These are phyloP conservation scores for Eristalinus aeneus DNA, from an alignment of 2,888 invertebrate genomes.

Conservation along the genomic window DNA sequence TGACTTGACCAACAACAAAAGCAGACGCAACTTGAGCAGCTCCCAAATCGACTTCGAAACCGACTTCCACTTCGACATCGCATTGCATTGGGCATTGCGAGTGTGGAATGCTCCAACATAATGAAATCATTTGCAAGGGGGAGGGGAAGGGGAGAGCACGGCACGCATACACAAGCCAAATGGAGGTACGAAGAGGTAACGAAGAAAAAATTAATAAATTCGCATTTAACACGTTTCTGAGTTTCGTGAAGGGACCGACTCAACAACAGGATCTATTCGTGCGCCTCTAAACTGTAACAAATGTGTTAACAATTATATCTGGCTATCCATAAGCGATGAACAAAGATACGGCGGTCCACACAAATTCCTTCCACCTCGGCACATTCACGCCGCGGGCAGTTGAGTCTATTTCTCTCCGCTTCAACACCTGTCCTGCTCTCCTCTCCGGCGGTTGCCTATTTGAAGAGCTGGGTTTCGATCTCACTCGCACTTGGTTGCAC, in stretches of 20 bases:
- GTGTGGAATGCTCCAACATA: constrained; percentile 1
- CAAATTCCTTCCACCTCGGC: constrained; percentile 4
- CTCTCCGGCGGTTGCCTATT: neutral
- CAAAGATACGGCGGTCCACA: constrained; percentile 23
- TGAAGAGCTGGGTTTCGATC: neutral
- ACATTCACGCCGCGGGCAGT: neutral
- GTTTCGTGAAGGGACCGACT: neutral
- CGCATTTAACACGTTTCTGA: neutral
- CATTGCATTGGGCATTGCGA: neutral
- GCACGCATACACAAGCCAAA: neutral
- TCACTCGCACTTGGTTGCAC: neutral
- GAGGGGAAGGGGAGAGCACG: neutral
- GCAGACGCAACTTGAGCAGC: neutral
- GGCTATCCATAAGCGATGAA: constrained; percentile 6
- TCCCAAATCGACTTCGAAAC: neutral
- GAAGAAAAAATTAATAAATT: neutral
- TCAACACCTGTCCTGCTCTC: neutral
- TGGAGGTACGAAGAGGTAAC: neutral
- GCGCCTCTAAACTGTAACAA: constrained; percentile 5
- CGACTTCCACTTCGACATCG: neutral
- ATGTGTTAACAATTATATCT: constrained; percentile 9
- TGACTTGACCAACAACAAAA: neutral
- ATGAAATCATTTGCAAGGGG: neutral
- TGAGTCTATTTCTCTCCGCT: neutral
- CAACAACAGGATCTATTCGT: constrained; percentile 13